Base-by-base conservation (phyloP, 2,888 invertebrate genomes). In the Orthosia incerta region DNA sequence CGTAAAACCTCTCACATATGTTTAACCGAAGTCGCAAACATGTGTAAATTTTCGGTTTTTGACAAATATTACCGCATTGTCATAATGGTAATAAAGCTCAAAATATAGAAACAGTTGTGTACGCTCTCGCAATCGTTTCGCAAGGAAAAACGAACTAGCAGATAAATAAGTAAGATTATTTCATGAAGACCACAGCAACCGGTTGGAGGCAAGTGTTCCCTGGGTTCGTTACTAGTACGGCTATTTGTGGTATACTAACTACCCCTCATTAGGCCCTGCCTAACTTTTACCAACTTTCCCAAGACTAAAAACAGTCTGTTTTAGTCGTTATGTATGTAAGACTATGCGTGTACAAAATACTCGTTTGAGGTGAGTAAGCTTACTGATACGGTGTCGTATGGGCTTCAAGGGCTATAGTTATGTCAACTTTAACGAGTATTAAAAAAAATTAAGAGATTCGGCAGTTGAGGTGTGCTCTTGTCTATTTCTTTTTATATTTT, bases 211-310 rank as follows among this genome's bases (percentile, higher is more conserved):
- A 53, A 75, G 65, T 63, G 67, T 64, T 69, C 55, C 62, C 63
- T 59, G 45, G 56, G 70, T 64, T 70, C 48, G 56, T 73, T 68
- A 74, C 64, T 51, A 39, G 39, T 69, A 53, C 5, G 56, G 55
- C 71, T 80, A 71, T 83, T 83, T 76, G 76, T 71, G 66, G 71
- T 72, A 56, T 26, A 72, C 80, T 80, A 83, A 80, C 76, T 76
- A 77, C 53, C 39, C 13, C 60, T 69, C 73, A 82, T 80, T 82
- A 69, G 15, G 53, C 70, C 61, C 72, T 79, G 53, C 67, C 68
- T 76, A 74, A 79, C 80, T 80, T 76, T 76, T 82, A 76, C 78
- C n/a, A 72, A 61, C 76, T 83, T 83, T 83, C 70, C 64, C 60
- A 60, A 67, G 18, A 62, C 62, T 70, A 50, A 78, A 64, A 77